These are phyloP conservation scores for Polyploca ridens DNA, from an alignment of 2,888 invertebrate genomes.

Conservation along the genomic window DNA sequence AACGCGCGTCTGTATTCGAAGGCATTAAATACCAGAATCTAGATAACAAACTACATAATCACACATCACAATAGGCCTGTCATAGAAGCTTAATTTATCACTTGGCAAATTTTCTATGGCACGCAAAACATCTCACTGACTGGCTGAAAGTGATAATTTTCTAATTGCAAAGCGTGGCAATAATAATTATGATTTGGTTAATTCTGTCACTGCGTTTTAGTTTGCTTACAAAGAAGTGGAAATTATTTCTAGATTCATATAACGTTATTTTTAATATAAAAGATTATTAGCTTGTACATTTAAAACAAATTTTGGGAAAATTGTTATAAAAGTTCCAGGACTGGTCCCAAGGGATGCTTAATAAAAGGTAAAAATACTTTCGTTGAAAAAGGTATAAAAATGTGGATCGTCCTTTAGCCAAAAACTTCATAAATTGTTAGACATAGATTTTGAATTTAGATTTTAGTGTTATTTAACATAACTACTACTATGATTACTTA, in stretches of 20 bases:
- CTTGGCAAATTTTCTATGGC: constrained; percentile 18
- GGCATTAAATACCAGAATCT: neutral
- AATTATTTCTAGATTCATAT: neutral
- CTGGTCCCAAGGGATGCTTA: too few species aligned
- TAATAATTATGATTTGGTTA: neutral
- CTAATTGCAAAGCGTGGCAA: neutral
- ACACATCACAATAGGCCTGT: constrained; percentile 8
- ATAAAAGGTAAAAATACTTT: too few species aligned
- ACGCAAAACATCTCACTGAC: constrained; percentile 9
- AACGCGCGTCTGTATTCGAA: neutral
- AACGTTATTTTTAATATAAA: neutral
- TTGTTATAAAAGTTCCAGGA: too few species aligned
- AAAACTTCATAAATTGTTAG: too few species aligned
- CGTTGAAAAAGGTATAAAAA: too few species aligned
- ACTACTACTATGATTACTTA: too few species aligned
- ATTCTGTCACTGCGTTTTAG: neutral
- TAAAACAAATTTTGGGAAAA: too few species aligned
- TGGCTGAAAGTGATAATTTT: constrained; percentile 13
- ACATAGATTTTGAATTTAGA: too few species aligned
- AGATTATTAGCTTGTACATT: too few species aligned
- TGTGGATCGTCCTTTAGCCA: too few species aligned
- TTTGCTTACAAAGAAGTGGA: neutral
- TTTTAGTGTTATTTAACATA: too few species aligned
- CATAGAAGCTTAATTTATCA: constrained; percentile 17
- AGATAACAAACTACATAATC: neutral